phyloP scores from a whole-genome alignment of 1,140 invertebrate genomes.

The Cepaea nemoralis region DNA sequence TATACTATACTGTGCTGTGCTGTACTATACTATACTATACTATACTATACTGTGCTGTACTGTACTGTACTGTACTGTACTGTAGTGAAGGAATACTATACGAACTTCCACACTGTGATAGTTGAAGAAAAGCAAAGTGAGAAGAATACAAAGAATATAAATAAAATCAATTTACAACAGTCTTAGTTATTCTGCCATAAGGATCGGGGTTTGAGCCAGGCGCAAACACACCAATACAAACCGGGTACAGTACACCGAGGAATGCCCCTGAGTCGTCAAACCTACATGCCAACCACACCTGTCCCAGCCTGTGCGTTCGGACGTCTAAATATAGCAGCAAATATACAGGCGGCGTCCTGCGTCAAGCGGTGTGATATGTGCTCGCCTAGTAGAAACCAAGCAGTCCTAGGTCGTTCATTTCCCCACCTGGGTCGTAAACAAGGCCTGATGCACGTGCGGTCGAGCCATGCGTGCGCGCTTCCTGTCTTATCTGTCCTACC shows the following conservation, averaged over 20 bases:
- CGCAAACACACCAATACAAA: too few relatives aligned
- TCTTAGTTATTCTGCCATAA: too few relatives aligned
- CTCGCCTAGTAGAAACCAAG: not conserved
- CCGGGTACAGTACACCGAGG: too few relatives aligned
- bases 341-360: not conserved
- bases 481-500: constrained; percentile 31
- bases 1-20: too few relatives aligned
- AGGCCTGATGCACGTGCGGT: constrained; percentile 13
- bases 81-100: too few relatives aligned
- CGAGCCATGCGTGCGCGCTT: not conserved
- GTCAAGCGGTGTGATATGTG: not conserved
- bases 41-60: too few relatives aligned
- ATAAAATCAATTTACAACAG: not conserved
- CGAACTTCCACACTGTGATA: too few relatives aligned
- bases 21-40: too few relatives aligned
- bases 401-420: constrained; percentile 1
- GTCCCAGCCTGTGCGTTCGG: not conserved
- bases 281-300: not conserved
- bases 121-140: too few relatives aligned
- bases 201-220: too few relatives aligned
- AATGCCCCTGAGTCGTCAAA: not conserved
- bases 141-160: too few relatives aligned
- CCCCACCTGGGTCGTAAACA: constrained; percentile 26
- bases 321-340: constrained; percentile 2
- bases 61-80: too few relatives aligned